A percentile compares a stretch with the other conserved stretches of the same genome.
Evolutionary conservation across 1,140 invertebrate species (phyloP).

Genomic region (Papilio machaon): DNA sequence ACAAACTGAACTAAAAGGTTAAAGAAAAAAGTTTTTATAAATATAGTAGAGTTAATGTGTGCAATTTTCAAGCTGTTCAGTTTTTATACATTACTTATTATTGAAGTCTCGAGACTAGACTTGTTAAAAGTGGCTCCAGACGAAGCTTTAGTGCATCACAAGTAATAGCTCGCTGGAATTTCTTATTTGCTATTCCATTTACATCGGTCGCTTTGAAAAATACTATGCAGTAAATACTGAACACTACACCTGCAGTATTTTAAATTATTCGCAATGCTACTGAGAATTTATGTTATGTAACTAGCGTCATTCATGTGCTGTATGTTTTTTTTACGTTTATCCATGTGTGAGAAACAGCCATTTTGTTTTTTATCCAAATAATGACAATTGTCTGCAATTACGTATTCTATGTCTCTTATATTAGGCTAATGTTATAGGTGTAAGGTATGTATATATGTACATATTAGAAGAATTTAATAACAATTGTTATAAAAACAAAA

Average conservation of each 20-base stretch:
- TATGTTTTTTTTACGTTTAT: not conserved
- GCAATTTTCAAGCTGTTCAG: not conserved
- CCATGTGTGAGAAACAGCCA: not conserved
- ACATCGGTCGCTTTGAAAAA: conserved; percentile 17
- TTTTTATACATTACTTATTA: not conserved
- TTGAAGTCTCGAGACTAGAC: not conserved
- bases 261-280: not conserved
- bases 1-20: too few species aligned
- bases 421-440: not conserved
- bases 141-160: not conserved
- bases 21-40: not conserved
- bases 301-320: not conserved
- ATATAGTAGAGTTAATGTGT: not conserved
- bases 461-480: too few species aligned
- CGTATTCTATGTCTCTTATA: not conserved
- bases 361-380: not conserved
- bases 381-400: not conserved
- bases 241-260: not conserved
- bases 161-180: conserved; percentile 14
- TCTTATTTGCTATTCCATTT: not conserved
- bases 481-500: not conserved
- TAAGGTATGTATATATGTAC: too few species aligned
- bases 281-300: not conserved
- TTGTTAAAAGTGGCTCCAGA: conserved; percentile 12
- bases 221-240: not conserved